A percentile compares a stretch with the other conserved stretches of the same genome.
phyloP scores from a whole-genome alignment of 2,113 vertebrate species.

The Psittacula cyanocephala region DNA sequence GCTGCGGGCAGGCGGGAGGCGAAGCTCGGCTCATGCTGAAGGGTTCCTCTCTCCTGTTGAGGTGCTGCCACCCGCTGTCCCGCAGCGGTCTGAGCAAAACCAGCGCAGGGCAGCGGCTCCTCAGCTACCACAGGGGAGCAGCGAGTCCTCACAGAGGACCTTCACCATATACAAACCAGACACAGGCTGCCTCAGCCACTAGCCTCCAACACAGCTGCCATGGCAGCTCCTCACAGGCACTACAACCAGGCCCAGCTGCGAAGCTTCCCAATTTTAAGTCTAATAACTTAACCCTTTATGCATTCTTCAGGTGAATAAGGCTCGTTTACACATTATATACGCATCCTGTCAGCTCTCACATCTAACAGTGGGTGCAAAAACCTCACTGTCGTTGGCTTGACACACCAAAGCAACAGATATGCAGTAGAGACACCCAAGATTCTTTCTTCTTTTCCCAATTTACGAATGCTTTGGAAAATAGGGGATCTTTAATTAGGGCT shows the following conservation, averaged over 20 bases:
- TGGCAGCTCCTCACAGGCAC: too few relatives aligned
- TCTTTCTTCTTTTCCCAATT: not conserved
- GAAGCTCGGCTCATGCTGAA: not conserved
- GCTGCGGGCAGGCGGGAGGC: not conserved
- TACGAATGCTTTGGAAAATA: not conserved
- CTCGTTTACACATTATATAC: accelerated
- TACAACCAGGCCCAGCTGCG: not conserved
- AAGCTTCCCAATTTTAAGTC: not conserved
- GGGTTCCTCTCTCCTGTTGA: not conserved
- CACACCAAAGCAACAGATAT: not conserved
- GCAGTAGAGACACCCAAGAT: not conserved
- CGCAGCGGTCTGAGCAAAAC: not conserved
- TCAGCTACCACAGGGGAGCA: not conserved
- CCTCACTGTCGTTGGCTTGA: not conserved
- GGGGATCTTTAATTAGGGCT: not conserved
- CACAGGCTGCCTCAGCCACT: not conserved
- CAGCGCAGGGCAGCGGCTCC: not conserved
- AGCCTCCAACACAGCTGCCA: too few relatives aligned
- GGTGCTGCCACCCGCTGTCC: slow-evolving; percentile 7
- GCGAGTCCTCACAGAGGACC: not conserved
- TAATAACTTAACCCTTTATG: not conserved
- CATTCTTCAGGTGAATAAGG: not conserved
- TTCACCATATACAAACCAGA: not conserved
- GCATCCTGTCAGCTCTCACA: not conserved
- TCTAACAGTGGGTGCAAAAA: not conserved